Evolutionary conservation across 1,140 invertebrate genomes (phyloP).

Genomic region (Brachionus manjavacas): DNA sequence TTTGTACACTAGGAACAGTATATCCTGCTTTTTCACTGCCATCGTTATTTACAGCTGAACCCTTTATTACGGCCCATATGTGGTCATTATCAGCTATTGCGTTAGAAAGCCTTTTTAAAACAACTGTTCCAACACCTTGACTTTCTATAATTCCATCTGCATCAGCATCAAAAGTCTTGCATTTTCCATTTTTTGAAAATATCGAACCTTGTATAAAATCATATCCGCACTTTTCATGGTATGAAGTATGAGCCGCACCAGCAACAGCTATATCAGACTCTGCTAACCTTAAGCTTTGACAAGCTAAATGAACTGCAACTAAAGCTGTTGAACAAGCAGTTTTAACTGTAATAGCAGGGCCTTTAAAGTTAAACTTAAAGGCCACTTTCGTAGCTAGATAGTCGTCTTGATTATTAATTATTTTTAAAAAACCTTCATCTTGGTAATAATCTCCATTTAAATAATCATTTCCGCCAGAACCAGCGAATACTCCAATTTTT

Average conservation of each 20-base stretch:
- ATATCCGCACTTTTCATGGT: not conserved
- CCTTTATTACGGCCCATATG: not conserved
- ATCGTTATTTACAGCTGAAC: not conserved
- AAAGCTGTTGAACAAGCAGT: not conserved
- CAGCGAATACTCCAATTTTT: not conserved
- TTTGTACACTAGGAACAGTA: not conserved
- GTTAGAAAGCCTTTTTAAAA: not conserved
- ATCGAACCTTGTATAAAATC: not conserved
- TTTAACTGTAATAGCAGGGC: not conserved
- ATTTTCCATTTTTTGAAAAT: not conserved
- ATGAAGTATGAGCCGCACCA: not conserved
- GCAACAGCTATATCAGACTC: constrained; percentile 6
- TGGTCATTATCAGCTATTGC: not conserved
- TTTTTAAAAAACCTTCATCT: constrained; percentile 3
- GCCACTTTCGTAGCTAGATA: not conserved
- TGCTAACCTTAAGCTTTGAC: not conserved
- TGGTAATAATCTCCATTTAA: not conserved
- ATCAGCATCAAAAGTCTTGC: not conserved
- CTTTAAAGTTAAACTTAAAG: constrained; percentile 9
- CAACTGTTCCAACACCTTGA: not conserved
- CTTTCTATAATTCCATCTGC: not conserved
- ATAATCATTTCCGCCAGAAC: not conserved
- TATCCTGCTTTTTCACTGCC: not conserved
- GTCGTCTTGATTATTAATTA: not conserved
- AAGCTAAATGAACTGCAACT: not conserved